These are phyloP conservation scores for Tiaroga cobitis DNA, from an alignment of 2,797 vertebrate genomes.

Conservation along the genomic window DNA sequence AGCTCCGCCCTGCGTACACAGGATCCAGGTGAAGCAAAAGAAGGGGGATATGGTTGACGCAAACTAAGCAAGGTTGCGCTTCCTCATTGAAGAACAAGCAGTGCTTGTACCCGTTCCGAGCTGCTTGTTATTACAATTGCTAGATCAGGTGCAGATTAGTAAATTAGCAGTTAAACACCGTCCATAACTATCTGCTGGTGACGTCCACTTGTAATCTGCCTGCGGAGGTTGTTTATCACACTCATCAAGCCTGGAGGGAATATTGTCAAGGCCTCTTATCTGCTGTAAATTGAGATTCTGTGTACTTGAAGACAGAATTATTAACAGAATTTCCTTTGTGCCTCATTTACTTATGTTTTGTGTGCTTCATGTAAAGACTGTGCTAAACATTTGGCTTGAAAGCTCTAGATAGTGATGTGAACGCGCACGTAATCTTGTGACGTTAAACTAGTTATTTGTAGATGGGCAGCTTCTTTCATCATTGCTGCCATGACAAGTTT, in stretches of 20 bases:
- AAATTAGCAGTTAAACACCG: background rate
- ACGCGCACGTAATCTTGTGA: background rate
- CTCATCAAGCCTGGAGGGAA: background rate
- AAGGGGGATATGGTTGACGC: background rate
- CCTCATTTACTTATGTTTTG: background rate
- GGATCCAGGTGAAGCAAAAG: background rate
- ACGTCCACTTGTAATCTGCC: background rate
- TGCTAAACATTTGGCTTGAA: background rate
- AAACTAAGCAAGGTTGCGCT: background rate
- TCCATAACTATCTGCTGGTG: background rate
- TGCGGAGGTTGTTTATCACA: background rate
- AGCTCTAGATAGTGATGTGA: background rate
- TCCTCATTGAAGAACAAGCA: background rate
- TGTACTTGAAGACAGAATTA: background rate
- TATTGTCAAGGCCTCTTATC: background rate
- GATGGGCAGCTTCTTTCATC: background rate
- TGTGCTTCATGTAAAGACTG: background rate
- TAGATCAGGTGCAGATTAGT: constrained; percentile 7
- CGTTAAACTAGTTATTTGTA: background rate
- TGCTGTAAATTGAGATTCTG: background rate
- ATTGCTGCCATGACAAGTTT: background rate
- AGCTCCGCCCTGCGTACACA: background rate
- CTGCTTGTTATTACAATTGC: constrained; percentile 12
- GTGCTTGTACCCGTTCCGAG: background rate
- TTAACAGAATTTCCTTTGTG: background rate